Base-by-base conservation (phyloP, 2,888 invertebrate species). In the Diachrysia chrysitis region DNA sequence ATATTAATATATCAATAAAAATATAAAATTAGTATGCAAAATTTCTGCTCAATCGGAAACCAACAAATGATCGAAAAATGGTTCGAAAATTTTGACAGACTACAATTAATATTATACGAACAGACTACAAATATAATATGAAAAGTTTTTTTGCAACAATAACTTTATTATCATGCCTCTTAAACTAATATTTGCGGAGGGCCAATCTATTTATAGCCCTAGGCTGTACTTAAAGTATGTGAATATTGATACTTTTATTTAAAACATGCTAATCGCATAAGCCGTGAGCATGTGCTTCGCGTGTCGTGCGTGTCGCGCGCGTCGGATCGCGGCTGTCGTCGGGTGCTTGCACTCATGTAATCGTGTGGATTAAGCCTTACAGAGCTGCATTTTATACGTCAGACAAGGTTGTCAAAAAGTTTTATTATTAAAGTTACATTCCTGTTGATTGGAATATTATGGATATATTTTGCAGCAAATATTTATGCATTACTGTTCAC, bases 261-360 rank as follows among this genome's bases (percentile, higher is more conserved):
- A 62, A 48, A 21, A 4, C 53, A 46, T n/a, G 29, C 54, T 76
- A 59, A 76, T 71, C 66, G 66, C 59, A 63, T 67, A 58, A 63
- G 14, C 55, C 35, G 64, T 53, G 55, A 25, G 53, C 64, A 46
- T 32, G 42, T 58, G 37, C 37, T n/a, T n/a, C n/a, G n/a, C n/a
- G 42, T 42, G 42, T 42, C 42, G n/a, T 6, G n/a, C n/a, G 4
- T 42, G 68, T 48, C 21, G 69, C 7, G 62, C 66, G 61, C 17
- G 53, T 69, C 68, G 68, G 63, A 74, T 75, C 66, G 68, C 59
- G 59, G 23, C 78, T 79, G 82, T 81, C 81, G 65, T 66, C 80
- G 17, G 17, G 29, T 46, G 59, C 60, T 63, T 37, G 16, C 12
- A 37, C 48, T 69, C 17, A 59, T 69, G 71, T 76, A 76, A 82